Percentiles rank a stretch among this genome's conserved stretches.
Evolutionary conservation across 2,888 invertebrate genomes (phyloP).

Genomic region (Xanthorhoe designata): DNA sequence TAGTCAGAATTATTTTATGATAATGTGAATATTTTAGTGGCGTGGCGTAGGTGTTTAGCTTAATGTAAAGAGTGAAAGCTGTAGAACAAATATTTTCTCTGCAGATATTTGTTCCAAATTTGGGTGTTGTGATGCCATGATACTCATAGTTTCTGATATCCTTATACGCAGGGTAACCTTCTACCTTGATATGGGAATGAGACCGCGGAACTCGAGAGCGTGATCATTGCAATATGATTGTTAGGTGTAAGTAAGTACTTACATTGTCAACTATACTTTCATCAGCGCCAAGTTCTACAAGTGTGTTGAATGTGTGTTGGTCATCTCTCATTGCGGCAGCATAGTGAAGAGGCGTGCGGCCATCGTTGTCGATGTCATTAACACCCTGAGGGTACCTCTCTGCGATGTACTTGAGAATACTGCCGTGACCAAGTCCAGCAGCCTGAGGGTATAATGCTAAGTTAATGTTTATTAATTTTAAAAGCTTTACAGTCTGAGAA

Average conservation of each 20-base stretch:
- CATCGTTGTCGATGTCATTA: slow-evolving; percentile 91
- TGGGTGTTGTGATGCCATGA: too few species aligned
- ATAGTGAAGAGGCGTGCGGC: slow-evolving; percentile 95
- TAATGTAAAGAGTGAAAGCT: too few species aligned
- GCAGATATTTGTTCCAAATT: too few species aligned
- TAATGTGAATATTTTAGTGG: neutral
- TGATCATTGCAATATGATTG: neutral
- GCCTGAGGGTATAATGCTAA: slow-evolving; percentile 80
- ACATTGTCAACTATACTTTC: slow-evolving; percentile 94
- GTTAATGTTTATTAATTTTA: too few species aligned
- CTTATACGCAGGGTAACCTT: too few species aligned
- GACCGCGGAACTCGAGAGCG: too few species aligned
- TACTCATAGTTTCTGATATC: too few species aligned
- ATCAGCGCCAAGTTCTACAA: slow-evolving; percentile 93
- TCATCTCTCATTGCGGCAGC: slow-evolving; percentile 93
- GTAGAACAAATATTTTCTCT: too few species aligned
- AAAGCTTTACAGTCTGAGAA: too few species aligned
- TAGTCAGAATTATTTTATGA: neutral
- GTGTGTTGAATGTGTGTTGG: slow-evolving; percentile 90
- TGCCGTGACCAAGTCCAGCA: slow-evolving; percentile 91
- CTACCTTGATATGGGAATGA: too few species aligned
- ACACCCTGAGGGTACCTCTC: slow-evolving; percentile 89
- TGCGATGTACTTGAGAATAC: slow-evolving; percentile 90
- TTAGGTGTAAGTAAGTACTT: slow-evolving; percentile 61
- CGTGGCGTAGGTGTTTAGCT: too few species aligned